Evolutionary conservation across 2,888 invertebrate species (phyloP).

Genomic region (Drosophila conformis): DNA sequence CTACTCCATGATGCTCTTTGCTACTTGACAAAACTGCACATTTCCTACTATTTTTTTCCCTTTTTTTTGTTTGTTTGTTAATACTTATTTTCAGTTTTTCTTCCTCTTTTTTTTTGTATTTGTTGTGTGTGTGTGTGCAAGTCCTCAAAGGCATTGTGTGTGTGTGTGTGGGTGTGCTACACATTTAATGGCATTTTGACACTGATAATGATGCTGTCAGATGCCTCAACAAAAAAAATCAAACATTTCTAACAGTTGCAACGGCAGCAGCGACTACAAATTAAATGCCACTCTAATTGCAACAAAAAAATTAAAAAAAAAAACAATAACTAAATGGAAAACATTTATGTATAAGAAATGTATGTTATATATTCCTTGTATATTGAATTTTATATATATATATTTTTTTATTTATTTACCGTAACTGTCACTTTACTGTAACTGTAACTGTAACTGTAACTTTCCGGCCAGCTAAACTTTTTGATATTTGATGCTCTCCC

Average conservation of each 20-base stretch:
- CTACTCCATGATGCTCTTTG: conserved; percentile 48
- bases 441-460: background rate
- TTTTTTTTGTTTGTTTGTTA: conserved; percentile 15
- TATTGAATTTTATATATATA: background rate
- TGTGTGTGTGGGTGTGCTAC: conserved; percentile 19
- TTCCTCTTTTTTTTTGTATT: conserved; percentile 43
- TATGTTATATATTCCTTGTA: background rate
- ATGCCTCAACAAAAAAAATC: conserved; percentile 19
- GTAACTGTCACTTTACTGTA: too few relatives aligned
- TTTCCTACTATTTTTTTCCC: conserved; percentile 45
- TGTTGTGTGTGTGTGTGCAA: conserved; percentile 49
- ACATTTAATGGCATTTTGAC: conserved; percentile 78
- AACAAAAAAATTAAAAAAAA: background rate
- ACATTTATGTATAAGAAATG: background rate
- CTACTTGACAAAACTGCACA: conserved; percentile 75
- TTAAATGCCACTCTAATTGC: background rate
- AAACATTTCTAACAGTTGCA: conserved; percentile 8
- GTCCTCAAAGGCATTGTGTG: conserved; percentile 73
- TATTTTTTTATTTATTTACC: background rate
- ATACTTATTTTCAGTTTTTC: conserved; percentile 27
- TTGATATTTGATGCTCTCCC: conserved; percentile 3
- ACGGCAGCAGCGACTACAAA: background rate
- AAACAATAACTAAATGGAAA: background rate
- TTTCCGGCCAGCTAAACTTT: conserved; percentile 45
- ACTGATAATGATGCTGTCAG: conserved; percentile 76